Percentiles rank a stretch among this genome's conserved stretches.
These are phyloP conservation scores for Ennomos erosarius DNA, from an alignment of 2,888 invertebrate species.

Conservation along the genomic window DNA sequence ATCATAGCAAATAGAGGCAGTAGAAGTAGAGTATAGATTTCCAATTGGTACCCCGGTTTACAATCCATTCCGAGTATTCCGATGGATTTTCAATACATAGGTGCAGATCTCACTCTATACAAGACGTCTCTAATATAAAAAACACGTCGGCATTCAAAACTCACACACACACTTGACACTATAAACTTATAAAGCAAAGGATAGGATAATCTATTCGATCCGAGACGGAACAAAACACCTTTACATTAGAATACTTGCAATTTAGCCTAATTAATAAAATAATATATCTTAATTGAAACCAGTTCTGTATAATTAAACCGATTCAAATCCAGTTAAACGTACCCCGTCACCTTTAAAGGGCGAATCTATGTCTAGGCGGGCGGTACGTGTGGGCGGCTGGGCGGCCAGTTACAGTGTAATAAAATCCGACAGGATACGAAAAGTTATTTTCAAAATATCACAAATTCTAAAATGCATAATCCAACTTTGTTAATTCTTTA, in stretches of 20 bases:
- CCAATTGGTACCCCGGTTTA: too few relatives aligned
- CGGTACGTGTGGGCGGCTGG: slow-evolving; percentile 35
- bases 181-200: too few relatives aligned
- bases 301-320: slow-evolving; percentile 23
- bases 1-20: too few relatives aligned
- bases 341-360: slow-evolving; percentile 46
- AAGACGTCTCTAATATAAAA: too few relatives aligned
- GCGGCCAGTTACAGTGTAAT: slow-evolving; percentile 6
- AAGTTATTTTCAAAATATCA: slow-evolving; percentile 14
- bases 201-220: too few relatives aligned
- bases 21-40: too few relatives aligned
- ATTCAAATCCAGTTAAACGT: slow-evolving; percentile 19
- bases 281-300: slow-evolving; percentile 26
- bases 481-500: neutral
- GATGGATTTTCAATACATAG: too few relatives aligned
- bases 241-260: slow-evolving; percentile 8
- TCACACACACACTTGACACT: too few relatives aligned
- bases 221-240: neutral
- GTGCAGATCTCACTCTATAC: too few relatives aligned
- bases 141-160: neutral
- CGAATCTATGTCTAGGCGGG: slow-evolving; percentile 37
- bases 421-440: slow-evolving; percentile 16
- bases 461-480: slow-evolving; percentile 1
- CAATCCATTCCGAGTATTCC: too few relatives aligned
- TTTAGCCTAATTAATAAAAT: slow-evolving; percentile 21